Evolutionary conservation across 2,113 vertebrate genomes (phyloP).

Genomic region (Leptodactylus fuscus): DNA sequence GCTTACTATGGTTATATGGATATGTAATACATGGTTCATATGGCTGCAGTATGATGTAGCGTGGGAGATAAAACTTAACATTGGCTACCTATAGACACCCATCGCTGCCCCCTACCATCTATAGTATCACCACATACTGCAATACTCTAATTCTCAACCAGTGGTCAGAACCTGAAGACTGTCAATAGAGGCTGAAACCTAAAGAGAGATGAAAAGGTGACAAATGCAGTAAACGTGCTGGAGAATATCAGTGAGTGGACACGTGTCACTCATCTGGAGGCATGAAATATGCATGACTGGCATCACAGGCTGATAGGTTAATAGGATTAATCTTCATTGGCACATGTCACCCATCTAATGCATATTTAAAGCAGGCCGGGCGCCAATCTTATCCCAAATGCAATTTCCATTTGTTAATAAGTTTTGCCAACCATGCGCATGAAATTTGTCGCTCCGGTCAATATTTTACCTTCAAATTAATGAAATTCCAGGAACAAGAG

Average conservation of each 20-base stretch:
- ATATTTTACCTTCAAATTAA: constrained; percentile 67
- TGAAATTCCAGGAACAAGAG: neutral
- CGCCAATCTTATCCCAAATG: constrained; percentile 64
- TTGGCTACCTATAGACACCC: too few relatives aligned
- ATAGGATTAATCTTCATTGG: constrained; percentile 54
- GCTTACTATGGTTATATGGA: too few relatives aligned
- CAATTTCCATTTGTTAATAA: constrained; percentile 68
- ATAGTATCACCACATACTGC: too few relatives aligned
- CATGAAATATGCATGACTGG: neutral
- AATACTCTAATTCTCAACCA: too few relatives aligned
- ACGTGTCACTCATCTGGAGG: neutral
- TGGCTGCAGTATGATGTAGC: too few relatives aligned
- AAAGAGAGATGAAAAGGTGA: neutral
- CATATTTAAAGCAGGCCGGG: constrained; percentile 60
- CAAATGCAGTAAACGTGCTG: neutral
- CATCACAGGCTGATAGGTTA: constrained; percentile 11
- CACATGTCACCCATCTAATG: constrained; percentile 50
- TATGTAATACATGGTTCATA: too few relatives aligned
- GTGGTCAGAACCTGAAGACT: too few relatives aligned
- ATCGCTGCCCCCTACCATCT: too few relatives aligned
- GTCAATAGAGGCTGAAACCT: too few relatives aligned
- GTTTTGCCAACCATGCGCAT: constrained; percentile 62
- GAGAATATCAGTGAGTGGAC: too few relatives aligned
- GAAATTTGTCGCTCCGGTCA: constrained; percentile 64
- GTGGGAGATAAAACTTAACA: too few relatives aligned